Conservation (phyloP, 2,113 vertebrate species). For the Myrmecobius fasciatus region DNA sequence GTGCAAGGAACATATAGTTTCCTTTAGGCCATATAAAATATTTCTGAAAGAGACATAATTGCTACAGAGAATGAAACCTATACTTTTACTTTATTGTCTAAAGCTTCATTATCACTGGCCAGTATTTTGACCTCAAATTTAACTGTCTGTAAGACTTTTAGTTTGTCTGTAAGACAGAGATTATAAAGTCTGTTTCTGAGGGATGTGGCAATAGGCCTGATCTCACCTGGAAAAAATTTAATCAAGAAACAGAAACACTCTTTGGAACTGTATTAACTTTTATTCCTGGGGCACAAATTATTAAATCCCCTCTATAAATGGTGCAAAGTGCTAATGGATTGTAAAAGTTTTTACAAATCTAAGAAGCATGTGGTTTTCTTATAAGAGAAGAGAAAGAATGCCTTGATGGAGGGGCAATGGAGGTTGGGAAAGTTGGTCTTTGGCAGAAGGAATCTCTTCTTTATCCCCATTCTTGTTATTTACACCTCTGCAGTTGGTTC, state of each 20-base stretch:
- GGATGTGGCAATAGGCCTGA: neutral
- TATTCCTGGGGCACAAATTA: neutral
- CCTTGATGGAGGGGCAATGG: neutral
- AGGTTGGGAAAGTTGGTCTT: neutral
- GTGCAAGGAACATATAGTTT: neutral
- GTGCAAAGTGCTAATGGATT: neutral
- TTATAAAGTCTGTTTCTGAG: neutral
- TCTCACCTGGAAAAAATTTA: neutral
- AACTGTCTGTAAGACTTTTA: neutral
- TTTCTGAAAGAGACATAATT: neutral
- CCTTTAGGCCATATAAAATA: neutral
- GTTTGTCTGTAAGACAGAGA: neutral
- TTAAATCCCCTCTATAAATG: slow-evolving; percentile 32
- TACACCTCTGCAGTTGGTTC: neutral
- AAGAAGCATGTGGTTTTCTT: slow-evolving; percentile 31
- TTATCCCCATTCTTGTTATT: neutral
- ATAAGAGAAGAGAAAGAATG: neutral
- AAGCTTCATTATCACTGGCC: neutral
- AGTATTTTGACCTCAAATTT: neutral
- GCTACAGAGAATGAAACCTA: neutral
- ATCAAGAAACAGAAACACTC: neutral
- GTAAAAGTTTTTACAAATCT: neutral
- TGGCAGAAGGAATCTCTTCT: neutral
- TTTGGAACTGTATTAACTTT: slow-evolving; percentile 27
- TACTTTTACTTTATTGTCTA: neutral